Percentiles rank a stretch among this genome's conserved stretches.
These are phyloP conservation scores for Drosophila prolongata DNA, from an alignment of 2,888 invertebrate species.

Conservation along the genomic window DNA sequence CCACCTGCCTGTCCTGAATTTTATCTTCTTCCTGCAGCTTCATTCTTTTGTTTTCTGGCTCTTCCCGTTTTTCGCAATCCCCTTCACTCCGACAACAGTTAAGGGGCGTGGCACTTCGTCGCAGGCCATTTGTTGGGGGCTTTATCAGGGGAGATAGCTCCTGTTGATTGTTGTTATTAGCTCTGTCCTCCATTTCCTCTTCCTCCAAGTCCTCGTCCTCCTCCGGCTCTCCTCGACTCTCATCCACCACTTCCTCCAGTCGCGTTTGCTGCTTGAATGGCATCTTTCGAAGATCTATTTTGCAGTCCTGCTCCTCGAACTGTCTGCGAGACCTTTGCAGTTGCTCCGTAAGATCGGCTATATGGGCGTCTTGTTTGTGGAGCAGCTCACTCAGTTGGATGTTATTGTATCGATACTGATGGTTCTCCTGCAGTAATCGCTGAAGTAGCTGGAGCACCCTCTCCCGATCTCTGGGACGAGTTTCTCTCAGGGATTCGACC, in stretches of 20 bases:
- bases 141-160: constrained; percentile 26
- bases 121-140: constrained; percentile 50
- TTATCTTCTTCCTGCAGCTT: constrained; percentile 31
- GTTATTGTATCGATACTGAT: constrained; percentile 82
- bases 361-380: constrained; percentile 82
- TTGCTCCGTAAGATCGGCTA: constrained; percentile 82
- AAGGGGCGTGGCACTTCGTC: constrained; percentile 53
- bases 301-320: constrained; percentile 58
- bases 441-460: constrained; percentile 83
- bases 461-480: constrained; percentile 82
- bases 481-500: constrained; percentile 82
- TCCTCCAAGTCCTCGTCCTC: constrained; percentile 45
- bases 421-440: constrained; percentile 83
- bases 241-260: constrained; percentile 49
- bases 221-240: constrained; percentile 28
- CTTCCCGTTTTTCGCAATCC: constrained; percentile 14
- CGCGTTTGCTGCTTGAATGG: constrained; percentile 66
- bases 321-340: constrained; percentile 81
- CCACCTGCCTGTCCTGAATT: constrained; percentile 28
- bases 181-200: constrained; percentile 63
- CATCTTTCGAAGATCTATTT: constrained; percentile 58
- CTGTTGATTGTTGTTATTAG: constrained; percentile 57
- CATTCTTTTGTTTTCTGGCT: constrained; percentile 37
- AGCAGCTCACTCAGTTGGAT: constrained; percentile 81
- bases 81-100: constrained; percentile 29